phyloP scores from a whole-genome alignment of 2,113 vertebrate genomes.

The Odontophorus gujanensis region DNA sequence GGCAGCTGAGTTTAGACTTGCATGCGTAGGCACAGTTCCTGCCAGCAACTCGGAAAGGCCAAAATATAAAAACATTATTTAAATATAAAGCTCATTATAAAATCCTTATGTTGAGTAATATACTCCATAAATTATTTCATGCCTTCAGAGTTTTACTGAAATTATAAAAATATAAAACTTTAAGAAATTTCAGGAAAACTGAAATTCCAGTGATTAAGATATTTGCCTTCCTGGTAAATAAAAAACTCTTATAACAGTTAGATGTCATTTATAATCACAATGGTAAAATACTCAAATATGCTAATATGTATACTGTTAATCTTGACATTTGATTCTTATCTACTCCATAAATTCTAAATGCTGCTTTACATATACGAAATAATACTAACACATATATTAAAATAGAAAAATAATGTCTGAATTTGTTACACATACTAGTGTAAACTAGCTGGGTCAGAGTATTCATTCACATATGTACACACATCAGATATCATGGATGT shows the following conservation, averaged over 20 bases:
- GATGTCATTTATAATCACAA: background rate
- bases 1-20: background rate
- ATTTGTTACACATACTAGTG: background rate
- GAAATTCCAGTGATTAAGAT: background rate
- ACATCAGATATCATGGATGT: background rate
- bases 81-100: background rate
- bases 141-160: background rate
- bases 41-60: background rate
- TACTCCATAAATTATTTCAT: background rate
- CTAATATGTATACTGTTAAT: background rate
- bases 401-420: background rate
- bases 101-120: background rate
- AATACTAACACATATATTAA: background rate
- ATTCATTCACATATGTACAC: background rate
- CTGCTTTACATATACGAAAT: background rate
- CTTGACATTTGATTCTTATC: background rate
- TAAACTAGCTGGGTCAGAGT: background rate
- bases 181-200: background rate
- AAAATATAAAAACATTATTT: background rate
- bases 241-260: background rate
- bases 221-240: background rate
- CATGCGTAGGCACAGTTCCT: background rate
- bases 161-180: background rate
- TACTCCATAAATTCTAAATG: background rate
- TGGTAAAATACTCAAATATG: background rate